Conservation (phyloP, 2,797 vertebrate species). For the Kryptopterus vitreolus region DNA sequence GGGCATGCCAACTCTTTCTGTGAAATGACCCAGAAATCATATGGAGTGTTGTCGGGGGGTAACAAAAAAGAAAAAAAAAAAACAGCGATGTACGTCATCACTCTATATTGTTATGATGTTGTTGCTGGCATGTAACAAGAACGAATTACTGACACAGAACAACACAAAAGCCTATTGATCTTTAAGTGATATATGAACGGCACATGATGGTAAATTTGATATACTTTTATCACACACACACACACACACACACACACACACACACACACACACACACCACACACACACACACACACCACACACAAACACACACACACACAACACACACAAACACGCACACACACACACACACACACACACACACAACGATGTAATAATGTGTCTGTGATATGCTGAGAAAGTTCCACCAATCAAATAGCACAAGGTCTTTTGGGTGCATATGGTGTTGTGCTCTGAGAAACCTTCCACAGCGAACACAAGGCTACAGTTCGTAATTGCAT, state of each 20-base stretch:
- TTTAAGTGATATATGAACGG: not conserved
- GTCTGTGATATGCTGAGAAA: not conserved
- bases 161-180: not conserved
- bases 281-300: no score
- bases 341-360: no score
- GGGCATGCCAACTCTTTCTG: not conserved
- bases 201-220: not conserved
- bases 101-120: not conserved
- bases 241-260: no score
- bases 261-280: no score
- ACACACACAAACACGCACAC: no score
- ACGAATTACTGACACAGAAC: not conserved
- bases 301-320: no score
- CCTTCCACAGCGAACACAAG: not conserved
- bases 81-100: not conserved
- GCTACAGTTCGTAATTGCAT: not conserved
- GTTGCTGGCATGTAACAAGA: not conserved
- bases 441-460: conserved; percentile 6
- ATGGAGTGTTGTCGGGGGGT: no score
- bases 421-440: not conserved
- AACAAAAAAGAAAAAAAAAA: not conserved
- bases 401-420: not conserved
- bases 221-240: not conserved
- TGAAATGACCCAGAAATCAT: not conserved
- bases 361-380: no score